Base-by-base conservation (phyloP, 2,113 vertebrate species). In the Pollachius pollachius region DNA sequence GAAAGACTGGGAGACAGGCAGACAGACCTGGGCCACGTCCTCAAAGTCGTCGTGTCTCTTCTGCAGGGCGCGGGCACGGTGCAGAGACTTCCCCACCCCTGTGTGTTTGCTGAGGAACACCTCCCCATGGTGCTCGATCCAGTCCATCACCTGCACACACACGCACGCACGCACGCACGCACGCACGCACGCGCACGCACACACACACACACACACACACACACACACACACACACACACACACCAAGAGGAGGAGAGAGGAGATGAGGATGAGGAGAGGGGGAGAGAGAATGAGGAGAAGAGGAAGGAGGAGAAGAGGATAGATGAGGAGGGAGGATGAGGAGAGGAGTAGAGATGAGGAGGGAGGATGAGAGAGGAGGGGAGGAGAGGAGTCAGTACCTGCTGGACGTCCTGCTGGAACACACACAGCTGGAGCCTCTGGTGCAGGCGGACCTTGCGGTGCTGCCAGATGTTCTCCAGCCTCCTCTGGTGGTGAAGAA, bases 401-500 rank as follows among this genome's bases (percentile, higher is more conserved):
- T 99, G 97, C 71, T 98, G 96, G 34, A 99, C 97, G 0, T 99
- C 97, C 80, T 99, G 97, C 84, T 99, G 97, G 86, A 99, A 99
- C 73, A 99, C 97, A 2, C 96, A 99, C 78, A 99, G 95, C 89
- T 99, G 97, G 62, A 99, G 94, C 68, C 97, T 90, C 89, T 99
- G 97, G 81, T 99, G 97, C 62, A 99, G 91, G 63, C 97, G 94
- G 68, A 99, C 96, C 68, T 99, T 99, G 62, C 97, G 93, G 83
- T 98, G 96, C 77, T 98, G 97, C 97, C 97, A 99, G 82, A 99
- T 96, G 79, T 94, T 96, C 83, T 99, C 97, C 0, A 99, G 92
- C 13, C 96, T 93, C 30, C 97, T 87, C 88, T 99, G 97, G 84
- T 98, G 97, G 67, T 99, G 96, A 54, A 99, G 93, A 37, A 99